Evolutionary conservation across 2,797 vertebrate species (phyloP).

Genomic region (Chelon auratus): DNA sequence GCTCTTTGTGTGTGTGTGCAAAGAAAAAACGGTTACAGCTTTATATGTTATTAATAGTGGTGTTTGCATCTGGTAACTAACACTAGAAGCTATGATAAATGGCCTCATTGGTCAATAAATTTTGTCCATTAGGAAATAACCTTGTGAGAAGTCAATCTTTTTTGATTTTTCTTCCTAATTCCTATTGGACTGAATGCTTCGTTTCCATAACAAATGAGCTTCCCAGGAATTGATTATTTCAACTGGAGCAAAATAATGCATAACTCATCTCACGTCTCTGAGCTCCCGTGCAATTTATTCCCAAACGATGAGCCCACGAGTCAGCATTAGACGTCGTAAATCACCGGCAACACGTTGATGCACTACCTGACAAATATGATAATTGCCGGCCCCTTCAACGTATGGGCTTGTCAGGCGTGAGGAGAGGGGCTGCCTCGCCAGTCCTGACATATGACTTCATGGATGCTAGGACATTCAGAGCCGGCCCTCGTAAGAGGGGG

Average conservation of each 20-base stretch:
- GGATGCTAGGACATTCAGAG: constrained; percentile 80
- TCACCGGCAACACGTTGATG: constrained; percentile 78
- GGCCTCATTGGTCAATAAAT: constrained; percentile 66
- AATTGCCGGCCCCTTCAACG: constrained; percentile 72
- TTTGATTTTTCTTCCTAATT: constrained; percentile 55
- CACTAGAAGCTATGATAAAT: constrained; percentile 57
- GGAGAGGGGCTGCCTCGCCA: constrained; percentile 76
- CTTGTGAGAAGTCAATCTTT: constrained; percentile 75
- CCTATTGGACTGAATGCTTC: constrained; percentile 67
- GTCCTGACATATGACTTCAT: constrained; percentile 84
- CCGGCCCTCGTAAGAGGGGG: constrained; percentile 56
- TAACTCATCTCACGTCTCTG: constrained; percentile 76
- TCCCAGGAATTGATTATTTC: constrained; percentile 79
- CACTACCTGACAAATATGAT: constrained; percentile 82
- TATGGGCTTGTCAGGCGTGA: constrained; percentile 70
- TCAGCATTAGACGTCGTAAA: constrained; percentile 72
- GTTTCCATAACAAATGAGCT: constrained; percentile 80
- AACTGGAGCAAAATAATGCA: constrained; percentile 79
- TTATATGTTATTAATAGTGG: constrained; percentile 23
- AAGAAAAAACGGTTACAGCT: constrained; percentile 6
- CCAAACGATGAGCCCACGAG: constrained; percentile 77
- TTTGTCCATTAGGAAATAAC: constrained; percentile 79
- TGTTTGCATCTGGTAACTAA: constrained; percentile 50
- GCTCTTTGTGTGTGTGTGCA: constrained; percentile 4
- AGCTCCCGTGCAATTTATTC: constrained; percentile 75